A percentile compares a stretch with the other conserved stretches of the same genome.
phyloP scores from a whole-genome alignment of 2,797 vertebrate genomes.

The Enteromius fasciolatus region DNA sequence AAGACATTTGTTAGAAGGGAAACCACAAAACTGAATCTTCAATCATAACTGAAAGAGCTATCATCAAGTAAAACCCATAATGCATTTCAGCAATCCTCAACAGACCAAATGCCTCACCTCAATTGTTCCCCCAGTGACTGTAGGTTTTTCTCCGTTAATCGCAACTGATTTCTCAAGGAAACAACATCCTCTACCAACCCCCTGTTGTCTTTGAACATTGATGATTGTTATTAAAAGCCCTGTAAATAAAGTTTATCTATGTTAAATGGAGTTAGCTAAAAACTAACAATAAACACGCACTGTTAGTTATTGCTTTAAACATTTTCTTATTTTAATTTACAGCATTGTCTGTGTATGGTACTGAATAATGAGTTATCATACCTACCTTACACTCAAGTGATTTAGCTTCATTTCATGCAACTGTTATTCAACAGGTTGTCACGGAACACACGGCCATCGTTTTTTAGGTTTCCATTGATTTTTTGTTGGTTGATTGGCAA shows the following conservation, averaged over 20 bases:
- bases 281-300: background rate
- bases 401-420: slow-evolving; percentile 3
- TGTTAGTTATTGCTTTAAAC: background rate
- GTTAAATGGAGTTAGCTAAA: background rate
- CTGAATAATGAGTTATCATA: background rate
- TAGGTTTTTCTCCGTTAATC: slow-evolving; percentile 75
- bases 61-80: background rate
- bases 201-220: slow-evolving; percentile 68
- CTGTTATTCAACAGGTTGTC: slow-evolving; percentile 65
- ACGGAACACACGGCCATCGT: background rate
- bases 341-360: background rate
- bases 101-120: slow-evolving; percentile 61
- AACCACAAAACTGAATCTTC: background rate
- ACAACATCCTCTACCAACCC: slow-evolving; percentile 72
- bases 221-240: slow-evolving; percentile 23
- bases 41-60: background rate
- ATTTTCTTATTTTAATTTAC: background rate
- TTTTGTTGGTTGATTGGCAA: background rate
- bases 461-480: background rate
- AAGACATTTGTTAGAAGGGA: no score
- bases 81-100: background rate
- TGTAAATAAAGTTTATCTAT: background rate
- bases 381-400: background rate
- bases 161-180: slow-evolving; percentile 73
- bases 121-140: slow-evolving; percentile 75